These are phyloP conservation scores for Climacteris rufus DNA, from an alignment of 2,113 vertebrate species.

Conservation along the genomic window DNA sequence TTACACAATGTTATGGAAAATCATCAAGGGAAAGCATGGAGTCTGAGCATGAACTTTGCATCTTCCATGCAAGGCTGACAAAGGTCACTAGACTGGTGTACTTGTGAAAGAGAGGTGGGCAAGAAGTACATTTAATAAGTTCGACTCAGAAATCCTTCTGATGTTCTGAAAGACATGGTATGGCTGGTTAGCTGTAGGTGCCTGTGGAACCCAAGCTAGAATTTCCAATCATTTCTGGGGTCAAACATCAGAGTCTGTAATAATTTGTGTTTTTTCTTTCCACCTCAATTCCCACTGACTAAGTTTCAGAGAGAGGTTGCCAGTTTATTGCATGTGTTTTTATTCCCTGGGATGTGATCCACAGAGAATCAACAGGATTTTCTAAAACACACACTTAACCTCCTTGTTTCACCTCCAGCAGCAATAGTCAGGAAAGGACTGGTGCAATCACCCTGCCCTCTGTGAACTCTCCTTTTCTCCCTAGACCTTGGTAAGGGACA, in stretches of 20 bases:
- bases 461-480: neutral
- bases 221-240: neutral
- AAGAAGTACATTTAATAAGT: neutral
- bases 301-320: neutral
- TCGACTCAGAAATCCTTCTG: neutral
- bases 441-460: neutral
- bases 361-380: neutral
- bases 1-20: neutral
- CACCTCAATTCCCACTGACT: neutral
- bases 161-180: neutral
- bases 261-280: neutral
- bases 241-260: neutral
- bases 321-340: neutral
- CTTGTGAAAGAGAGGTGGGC: neutral
- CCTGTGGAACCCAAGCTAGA: neutral
- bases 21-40: neutral
- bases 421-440: neutral
- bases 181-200: neutral
- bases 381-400: neutral
- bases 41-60: neutral
- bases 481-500: neutral
- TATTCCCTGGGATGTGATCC: neutral
- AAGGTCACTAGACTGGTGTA: neutral
- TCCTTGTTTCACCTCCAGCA: neutral
- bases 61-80: neutral